These are phyloP conservation scores for Pristionchus maxplancki DNA, from an alignment of 2,888 invertebrate genomes.

Conservation along the genomic window DNA sequence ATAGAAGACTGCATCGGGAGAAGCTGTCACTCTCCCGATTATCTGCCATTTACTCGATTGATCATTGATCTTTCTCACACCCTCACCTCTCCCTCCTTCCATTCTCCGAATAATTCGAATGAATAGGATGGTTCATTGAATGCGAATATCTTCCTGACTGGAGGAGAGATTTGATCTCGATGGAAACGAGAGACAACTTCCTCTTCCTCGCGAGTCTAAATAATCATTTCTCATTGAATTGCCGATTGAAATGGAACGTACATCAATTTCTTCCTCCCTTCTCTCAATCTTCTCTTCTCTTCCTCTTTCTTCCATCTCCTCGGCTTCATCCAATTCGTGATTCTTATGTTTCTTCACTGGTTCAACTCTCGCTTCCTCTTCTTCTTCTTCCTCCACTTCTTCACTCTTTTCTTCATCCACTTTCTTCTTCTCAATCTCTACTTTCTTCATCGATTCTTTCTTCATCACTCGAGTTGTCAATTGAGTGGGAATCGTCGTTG, in stretches of 20 bases:
- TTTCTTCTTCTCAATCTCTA: not conserved
- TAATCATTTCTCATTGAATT: not conserved
- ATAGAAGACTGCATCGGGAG: conserved; percentile 9
- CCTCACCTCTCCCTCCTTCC: conserved; percentile 55
- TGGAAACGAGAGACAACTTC: conserved; percentile 13
- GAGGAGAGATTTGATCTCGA: not conserved
- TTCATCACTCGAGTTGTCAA: not conserved
- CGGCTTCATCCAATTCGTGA: conserved; percentile 5
- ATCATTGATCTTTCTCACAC: not conserved
- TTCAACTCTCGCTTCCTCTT: not conserved
- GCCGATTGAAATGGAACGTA: not conserved
- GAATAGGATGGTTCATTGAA: conserved; percentile 58
- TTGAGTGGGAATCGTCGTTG: not conserved
- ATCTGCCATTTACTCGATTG: not conserved
- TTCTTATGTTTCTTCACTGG: not conserved
- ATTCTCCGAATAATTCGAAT: conserved; percentile 59
- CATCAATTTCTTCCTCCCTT: not conserved
- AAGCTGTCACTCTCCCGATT: not conserved
- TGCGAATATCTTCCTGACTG: conserved; percentile 8
- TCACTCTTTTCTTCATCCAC: not conserved
- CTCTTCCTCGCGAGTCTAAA: conserved; percentile 15
- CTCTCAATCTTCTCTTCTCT: not conserved
- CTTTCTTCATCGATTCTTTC: not conserved
- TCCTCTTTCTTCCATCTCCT: not conserved
- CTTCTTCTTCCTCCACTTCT: not conserved